Conservation (phyloP, 2,797 vertebrate genomes). For the Okamejei kenojei region DNA sequence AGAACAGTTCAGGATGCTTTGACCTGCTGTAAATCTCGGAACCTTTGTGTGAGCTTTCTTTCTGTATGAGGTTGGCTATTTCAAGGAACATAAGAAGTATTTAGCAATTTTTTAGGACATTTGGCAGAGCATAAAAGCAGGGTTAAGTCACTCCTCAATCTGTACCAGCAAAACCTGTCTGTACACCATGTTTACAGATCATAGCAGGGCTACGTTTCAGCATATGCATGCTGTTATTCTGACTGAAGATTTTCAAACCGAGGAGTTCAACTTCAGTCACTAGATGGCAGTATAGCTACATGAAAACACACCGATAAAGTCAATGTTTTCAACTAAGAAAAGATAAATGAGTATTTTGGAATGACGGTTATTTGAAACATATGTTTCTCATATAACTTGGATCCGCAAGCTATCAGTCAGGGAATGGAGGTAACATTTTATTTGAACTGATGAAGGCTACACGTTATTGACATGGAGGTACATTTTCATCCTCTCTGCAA, state of each 20-base stretch:
- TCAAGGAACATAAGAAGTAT: neutral
- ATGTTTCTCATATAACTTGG: neutral
- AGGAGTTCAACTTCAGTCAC: neutral
- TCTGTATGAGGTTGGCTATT: neutral
- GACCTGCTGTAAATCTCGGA: neutral
- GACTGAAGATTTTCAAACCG: neutral
- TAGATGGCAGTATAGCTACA: slow-evolving; percentile 29
- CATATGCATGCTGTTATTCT: neutral
- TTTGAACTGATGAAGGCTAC: neutral
- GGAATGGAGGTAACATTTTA: neutral
- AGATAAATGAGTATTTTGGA: slow-evolving; percentile 1
- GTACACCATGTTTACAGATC: neutral
- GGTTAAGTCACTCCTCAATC: neutral
- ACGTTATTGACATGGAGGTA: neutral
- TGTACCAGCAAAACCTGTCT: neutral
- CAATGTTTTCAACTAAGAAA: neutral
- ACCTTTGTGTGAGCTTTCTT: neutral
- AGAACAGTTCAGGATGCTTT: neutral
- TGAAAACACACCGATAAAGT: neutral
- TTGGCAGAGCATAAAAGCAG: neutral
- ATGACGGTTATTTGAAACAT: neutral
- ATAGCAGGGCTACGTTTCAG: neutral
- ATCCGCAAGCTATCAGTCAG: neutral
- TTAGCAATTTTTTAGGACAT: neutral
- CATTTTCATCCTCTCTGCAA: neutral